These are phyloP conservation scores for Merodon equestris DNA, from an alignment of 2,888 invertebrate genomes.

Conservation along the genomic window DNA sequence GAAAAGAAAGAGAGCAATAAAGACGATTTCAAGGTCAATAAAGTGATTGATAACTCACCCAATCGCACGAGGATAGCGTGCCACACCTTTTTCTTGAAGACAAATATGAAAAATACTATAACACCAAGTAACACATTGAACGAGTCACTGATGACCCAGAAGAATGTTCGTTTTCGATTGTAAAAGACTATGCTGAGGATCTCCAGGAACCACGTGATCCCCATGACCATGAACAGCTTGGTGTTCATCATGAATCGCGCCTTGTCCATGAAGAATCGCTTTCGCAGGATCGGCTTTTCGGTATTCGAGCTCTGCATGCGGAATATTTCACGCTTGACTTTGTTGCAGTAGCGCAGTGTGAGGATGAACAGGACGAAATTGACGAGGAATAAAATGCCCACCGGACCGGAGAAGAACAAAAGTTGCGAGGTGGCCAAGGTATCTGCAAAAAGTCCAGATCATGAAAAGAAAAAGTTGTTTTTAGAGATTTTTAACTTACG, in stretches of 20 bases:
- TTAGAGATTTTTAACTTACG: constrained; percentile 78
- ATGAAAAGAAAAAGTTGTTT: not conserved
- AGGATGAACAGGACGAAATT: constrained; percentile 85
- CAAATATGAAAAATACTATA: constrained; percentile 86
- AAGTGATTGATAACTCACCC: constrained; percentile 79
- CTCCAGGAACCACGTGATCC: constrained; percentile 86
- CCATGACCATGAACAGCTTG: constrained; percentile 89
- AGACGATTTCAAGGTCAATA: no score
- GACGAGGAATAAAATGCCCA: constrained; percentile 82
- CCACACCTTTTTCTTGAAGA: constrained; percentile 85
- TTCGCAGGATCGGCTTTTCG: constrained; percentile 81
- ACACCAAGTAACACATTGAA: constrained; percentile 86
- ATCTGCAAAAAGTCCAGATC: constrained; percentile 59
- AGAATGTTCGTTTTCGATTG: constrained; percentile 80
- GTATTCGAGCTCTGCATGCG: constrained; percentile 83
- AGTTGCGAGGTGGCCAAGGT: constrained; percentile 77
- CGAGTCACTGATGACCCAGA: constrained; percentile 81
- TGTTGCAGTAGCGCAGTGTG: constrained; percentile 85
- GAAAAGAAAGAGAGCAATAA: no score
- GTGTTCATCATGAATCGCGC: constrained; percentile 86
- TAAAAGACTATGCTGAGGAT: constrained; percentile 81
- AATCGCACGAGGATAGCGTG: constrained; percentile 81
- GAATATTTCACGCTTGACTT: constrained; percentile 87
- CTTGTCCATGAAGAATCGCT: constrained; percentile 84
- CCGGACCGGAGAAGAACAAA: constrained; percentile 84